Evolutionary conservation across 2,888 invertebrate species (phyloP).

Genomic region (Tetragonula carbonaria): DNA sequence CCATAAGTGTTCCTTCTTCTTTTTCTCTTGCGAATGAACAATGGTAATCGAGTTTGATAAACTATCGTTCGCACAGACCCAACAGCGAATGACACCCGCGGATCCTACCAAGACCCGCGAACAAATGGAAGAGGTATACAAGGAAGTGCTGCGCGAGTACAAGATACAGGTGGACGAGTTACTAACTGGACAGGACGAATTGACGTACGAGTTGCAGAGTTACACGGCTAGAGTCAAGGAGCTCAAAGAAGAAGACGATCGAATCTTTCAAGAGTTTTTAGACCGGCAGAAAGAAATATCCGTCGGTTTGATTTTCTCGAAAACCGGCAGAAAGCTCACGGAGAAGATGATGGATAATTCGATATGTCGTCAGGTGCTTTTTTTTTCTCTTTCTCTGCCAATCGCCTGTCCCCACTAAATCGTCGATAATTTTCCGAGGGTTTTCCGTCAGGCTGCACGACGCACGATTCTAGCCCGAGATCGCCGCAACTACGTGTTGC

Average conservation of each 20-base stretch:
- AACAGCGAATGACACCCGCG: conserved; percentile 61
- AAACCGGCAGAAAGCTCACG: conserved; percentile 67
- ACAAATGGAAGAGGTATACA: conserved; percentile 63
- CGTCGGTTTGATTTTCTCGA: conserved; percentile 68
- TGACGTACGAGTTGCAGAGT: conserved; percentile 52
- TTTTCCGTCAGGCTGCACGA: conserved; percentile 59
- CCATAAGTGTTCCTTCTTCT: not conserved
- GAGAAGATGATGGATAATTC: conserved; percentile 64
- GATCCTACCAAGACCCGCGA: conserved; percentile 43
- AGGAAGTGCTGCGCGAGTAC: conserved; percentile 61
- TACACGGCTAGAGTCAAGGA: conserved; percentile 42
- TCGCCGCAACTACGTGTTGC: conserved; percentile 66
- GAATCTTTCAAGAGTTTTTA: conserved; percentile 53
- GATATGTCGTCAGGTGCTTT: conserved; percentile 71
- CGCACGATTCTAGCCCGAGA: conserved; percentile 59
- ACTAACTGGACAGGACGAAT: conserved; percentile 43
- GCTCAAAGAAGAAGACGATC: conserved; percentile 52
- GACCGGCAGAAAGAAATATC: conserved; percentile 61
- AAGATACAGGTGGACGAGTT: conserved; percentile 67
- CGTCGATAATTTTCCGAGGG: conserved; percentile 2
- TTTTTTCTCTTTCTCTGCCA: not conserved
- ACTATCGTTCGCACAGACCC: conserved; percentile 54
- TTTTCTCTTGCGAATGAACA: not conserved
- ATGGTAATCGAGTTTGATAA: not conserved
- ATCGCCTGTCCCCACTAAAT: not conserved